Conservation (phyloP, 2,113 vertebrate genomes). For the Caloenas nicobarica region DNA sequence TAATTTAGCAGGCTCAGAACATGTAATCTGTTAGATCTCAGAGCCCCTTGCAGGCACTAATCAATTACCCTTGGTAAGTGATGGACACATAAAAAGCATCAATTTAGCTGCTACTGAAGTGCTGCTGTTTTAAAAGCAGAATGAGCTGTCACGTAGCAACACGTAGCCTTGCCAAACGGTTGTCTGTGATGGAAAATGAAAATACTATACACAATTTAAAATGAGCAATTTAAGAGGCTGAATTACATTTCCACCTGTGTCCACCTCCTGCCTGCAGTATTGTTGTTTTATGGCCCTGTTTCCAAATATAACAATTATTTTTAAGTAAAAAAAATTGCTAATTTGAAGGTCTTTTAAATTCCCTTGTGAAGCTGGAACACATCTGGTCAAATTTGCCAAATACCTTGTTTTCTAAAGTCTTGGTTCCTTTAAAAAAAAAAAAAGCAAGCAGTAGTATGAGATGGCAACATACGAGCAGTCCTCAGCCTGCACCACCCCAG, state of each 20-base stretch:
- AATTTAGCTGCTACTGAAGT: conserved; percentile 19
- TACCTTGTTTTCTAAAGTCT: neutral
- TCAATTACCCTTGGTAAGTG: conserved; percentile 25
- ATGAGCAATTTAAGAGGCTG: neutral
- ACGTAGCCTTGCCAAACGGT: neutral
- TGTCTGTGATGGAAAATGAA: neutral
- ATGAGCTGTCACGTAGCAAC: conserved; percentile 6
- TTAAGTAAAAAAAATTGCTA: neutral
- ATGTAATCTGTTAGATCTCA: neutral
- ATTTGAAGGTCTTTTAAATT: neutral
- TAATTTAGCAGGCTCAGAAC: neutral
- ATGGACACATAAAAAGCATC: conserved; percentile 26
- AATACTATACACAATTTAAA: neutral
- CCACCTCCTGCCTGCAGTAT: neutral
- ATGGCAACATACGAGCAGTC: neutral
- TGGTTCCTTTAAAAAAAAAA: neutral
- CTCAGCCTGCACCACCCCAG: neutral
- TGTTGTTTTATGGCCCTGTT: neutral
- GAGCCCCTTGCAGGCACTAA: neutral
- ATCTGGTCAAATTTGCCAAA: neutral
- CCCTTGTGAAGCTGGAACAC: neutral
- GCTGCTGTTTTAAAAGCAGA: conserved; percentile 37
- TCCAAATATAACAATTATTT: neutral
- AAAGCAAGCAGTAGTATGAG: neutral
- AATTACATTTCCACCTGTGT: neutral